Base-by-base conservation (phyloP, 2,113 vertebrate species). In the Chaetura pelagica region DNA sequence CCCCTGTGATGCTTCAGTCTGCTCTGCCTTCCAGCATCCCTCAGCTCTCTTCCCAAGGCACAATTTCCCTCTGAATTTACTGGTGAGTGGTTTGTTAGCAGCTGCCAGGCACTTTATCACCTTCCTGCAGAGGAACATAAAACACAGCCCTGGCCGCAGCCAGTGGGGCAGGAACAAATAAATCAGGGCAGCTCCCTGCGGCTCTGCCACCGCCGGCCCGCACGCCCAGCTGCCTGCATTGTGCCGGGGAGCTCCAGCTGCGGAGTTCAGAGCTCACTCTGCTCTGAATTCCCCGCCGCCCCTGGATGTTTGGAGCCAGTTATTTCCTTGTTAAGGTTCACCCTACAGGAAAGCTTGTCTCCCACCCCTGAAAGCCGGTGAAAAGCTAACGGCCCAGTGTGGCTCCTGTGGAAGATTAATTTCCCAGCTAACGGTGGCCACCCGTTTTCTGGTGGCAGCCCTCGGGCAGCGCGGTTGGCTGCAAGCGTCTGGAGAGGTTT, bases 111-210 rank as follows among this genome's bases (percentile, higher is more conserved):
- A 61, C 91, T 91, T 95, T 93, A 93, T 95, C 94, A 95, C 81
- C 77, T 93, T 95, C 93, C 93, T 93, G 91, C 93, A 94, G 81
- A 77, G 84, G 49, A 67, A 91, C 89, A 97, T 87, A 84, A 94
- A 92, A 64, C 84, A 82, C 11, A 9, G 66, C 49, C 66, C 87
- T 57, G 68, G 77, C 64, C 66, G 69, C 78, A 82, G 95, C 62
- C 78, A 57, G 57, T 67, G 90, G 5, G 0, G 34, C 64, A 90
- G 90, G 82, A 96, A 91, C 75, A 96, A 92, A 95, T 76, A 94
- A 94, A 95, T 35, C 91, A 49, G 92, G 54, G 94, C 67, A 85
- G 94, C 92, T 91, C 90, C 93, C 96, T 10, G 87, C 74, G 9
- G 95, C 87, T 93, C 91, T 6, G 2, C 82, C 71, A 76, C 57